Conservation (phyloP, 2,797 vertebrate genomes). For the Rhinophrynus dorsalis region DNA sequence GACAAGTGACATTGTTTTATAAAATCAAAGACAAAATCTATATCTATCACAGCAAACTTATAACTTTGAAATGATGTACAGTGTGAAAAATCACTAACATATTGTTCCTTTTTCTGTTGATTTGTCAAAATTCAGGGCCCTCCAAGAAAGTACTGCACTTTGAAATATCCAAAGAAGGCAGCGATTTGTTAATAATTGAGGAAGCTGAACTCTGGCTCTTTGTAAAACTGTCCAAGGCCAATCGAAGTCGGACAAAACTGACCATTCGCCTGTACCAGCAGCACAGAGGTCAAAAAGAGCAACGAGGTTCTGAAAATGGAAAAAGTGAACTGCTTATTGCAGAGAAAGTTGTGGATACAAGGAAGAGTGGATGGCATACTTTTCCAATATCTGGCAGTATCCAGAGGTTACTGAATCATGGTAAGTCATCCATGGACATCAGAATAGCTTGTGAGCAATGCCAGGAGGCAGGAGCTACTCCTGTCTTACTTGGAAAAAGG, state of each 20-base stretch:
- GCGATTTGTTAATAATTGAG: slow-evolving; percentile 87
- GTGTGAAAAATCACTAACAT: not conserved
- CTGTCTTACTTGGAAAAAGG: slow-evolving; percentile 77
- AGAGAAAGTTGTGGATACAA: slow-evolving; percentile 88
- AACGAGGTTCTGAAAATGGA: slow-evolving; percentile 56
- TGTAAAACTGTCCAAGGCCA: slow-evolving; percentile 87
- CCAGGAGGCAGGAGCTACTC: slow-evolving; percentile 79
- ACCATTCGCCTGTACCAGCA: slow-evolving; percentile 86
- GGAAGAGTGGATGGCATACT: slow-evolving; percentile 95
- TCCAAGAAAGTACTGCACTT: slow-evolving; percentile 84
- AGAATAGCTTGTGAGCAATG: slow-evolving; percentile 86
- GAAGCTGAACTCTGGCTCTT: slow-evolving; percentile 96
- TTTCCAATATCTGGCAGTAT: slow-evolving; percentile 84
- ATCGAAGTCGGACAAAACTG: slow-evolving; percentile 87
- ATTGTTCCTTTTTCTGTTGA: slow-evolving; percentile 4
- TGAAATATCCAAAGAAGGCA: slow-evolving; percentile 88
- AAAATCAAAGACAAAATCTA: no score
- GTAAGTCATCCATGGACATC: slow-evolving; percentile 75
- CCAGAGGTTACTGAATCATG: slow-evolving; percentile 79
- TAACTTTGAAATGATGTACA: no score
- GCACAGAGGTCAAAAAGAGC: slow-evolving; percentile 67
- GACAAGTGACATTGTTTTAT: no score
- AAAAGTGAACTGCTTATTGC: slow-evolving; percentile 77
- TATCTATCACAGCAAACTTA: no score
- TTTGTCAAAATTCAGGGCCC: slow-evolving; percentile 68